phyloP scores from a whole-genome alignment of 2,113 vertebrate genomes.

The Bagarius yarrelli region DNA sequence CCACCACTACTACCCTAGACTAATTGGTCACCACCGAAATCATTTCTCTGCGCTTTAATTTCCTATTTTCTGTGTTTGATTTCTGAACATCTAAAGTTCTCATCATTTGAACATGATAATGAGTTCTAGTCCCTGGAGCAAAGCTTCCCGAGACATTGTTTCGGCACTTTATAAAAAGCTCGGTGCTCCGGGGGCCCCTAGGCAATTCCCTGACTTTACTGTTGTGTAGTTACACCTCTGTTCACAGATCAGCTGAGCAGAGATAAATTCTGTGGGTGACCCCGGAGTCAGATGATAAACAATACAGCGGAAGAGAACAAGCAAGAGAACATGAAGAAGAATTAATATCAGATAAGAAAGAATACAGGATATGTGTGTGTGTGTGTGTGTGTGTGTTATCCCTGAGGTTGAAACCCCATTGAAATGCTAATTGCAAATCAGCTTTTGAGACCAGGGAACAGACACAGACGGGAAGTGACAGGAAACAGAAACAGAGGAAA shows the following conservation, averaged over 20 bases:
- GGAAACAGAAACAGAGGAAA: neutral
- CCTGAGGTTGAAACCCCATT: slow-evolving; percentile 2
- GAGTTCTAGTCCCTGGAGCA: neutral
- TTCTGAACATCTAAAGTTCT: neutral
- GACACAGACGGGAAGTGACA: neutral
- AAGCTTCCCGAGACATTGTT: neutral
- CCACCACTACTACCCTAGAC: neutral
- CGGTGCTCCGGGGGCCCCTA: neutral
- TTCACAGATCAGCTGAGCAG: neutral
- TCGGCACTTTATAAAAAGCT: neutral
- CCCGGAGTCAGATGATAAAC: neutral
- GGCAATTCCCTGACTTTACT: neutral
- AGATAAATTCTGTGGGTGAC: neutral
- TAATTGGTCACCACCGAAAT: neutral
- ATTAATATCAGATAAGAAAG: neutral
- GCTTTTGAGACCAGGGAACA: slow-evolving; percentile 26
- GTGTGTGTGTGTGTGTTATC: slow-evolving; percentile 11
- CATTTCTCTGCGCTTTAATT: neutral
- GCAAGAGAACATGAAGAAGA: neutral
- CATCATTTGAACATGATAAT: slow-evolving; percentile 4
- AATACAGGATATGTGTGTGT: neutral
- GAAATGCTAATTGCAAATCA: slow-evolving; percentile 48
- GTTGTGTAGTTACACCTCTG: neutral
- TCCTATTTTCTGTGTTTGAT: neutral
- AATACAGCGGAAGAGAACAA: neutral